Evolutionary conservation across 1,140 invertebrate species (phyloP), one percentile per base, ranked within the genome.

Genomic region (Drosophila navojoa): DNA sequence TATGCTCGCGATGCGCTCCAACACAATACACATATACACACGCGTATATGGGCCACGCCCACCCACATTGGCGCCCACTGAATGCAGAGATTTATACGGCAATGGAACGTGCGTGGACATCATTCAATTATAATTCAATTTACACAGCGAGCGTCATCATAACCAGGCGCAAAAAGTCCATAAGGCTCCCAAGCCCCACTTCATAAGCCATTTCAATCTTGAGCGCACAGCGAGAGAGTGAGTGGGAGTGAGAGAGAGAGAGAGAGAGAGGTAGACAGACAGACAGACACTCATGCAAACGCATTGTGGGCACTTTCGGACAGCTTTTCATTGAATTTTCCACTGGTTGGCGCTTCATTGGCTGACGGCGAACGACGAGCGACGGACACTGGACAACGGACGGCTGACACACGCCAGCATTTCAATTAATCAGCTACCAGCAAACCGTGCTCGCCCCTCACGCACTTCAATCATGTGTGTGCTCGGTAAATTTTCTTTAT

Each of bases 91-190:
- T 15, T 32, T 27, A 19, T 44, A 11, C n/a, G 22, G 45, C 7
- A 13, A n/a, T 15, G 44, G 35, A 38, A 49, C 50, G 44, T 70
- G 66, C 67, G 59, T 74, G 58, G 59, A 63, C 60, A 59, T 79
- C 19, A 87, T 82, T 86, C 84, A 82, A 79, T 87, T 86, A 87
- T 72, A 71, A 67, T 68, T 82, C 71, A 75, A 76, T 73, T 78
- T 77, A 76, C 67, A 67, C 54, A 74, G 62, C 61, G 32, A 40
- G 52, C 40, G 42, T 32, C 72, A 63, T 50, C 72, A 60, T 52
- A 71, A 52, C 29, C 54, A 45, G 27, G 44, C 74, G 71, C 64
- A 38, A 38, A 35, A 38, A 49, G 54, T 76, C 52, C 4, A 32
- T 40, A 40, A 54, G 47, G 44, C 44, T 45, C 47, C 22, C 47